Evolutionary conservation across 30 jellyfish, hydroid and myxozoan species (phyloP), one percentile per base, ranked within the genome.

Genomic region (Haliclystus octoradiatus): DNA sequence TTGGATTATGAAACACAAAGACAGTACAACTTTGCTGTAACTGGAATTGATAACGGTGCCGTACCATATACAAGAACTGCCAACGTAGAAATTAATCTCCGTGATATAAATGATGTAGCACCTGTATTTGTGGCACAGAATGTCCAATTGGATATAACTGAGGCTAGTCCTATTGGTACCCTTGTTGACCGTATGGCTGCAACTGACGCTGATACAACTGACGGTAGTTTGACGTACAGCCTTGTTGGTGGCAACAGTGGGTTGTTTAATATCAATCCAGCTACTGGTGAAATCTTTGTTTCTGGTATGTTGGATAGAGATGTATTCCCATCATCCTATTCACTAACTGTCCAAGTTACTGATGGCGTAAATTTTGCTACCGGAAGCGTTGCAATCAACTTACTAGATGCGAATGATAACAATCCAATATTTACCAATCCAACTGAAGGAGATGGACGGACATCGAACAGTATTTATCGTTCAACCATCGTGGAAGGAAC

Each of bases 321-420:
- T 60, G 52, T 61, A n/a, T 53, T 35, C 19, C 30, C 82, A 0
- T 5, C 19, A 9, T 62, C 77, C 13, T 79, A 87, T 40, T 15
- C 72, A 4, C 23, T 88, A 3, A 31, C 68, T 2, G 74, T 75
- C 4, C 25, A 82, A 1, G 80, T 81, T 2, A 47, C 82, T 26
- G 97, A 88, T 71, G 93, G 95, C 28, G 75, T 51, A 19, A 67
- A 71, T 57, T 3, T 57, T 7, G 95, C 95, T 1, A 32, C 50
- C 26, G 88, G 95, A 2, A 63, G 84, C 1, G 78, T 88, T 12
- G 32, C 77, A 1, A 34, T 88, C 4, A 76, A 24, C 34, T 60
- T 88, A 2, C 32, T 65, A 9, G 97, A 88, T 51, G 89, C 62
- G 34, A 88, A 88, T 34, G 97, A 88, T 78, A 88, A 88, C 73